Percentiles rank a stretch among this genome's conserved stretches.
Evolutionary conservation across 1,140 invertebrate genomes (phyloP).

Genomic region (Battus philenor): DNA sequence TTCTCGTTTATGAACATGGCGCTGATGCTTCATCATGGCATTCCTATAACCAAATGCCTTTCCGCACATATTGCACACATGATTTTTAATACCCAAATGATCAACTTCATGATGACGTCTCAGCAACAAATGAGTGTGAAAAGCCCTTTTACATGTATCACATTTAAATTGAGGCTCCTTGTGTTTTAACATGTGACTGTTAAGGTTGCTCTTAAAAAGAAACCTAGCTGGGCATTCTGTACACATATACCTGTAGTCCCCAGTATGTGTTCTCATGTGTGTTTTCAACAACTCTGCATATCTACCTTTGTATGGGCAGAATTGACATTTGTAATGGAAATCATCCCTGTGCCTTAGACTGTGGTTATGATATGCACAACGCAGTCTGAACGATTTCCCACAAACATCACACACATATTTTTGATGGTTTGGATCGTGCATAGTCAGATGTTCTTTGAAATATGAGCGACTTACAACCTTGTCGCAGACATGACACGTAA

Average conservation of each 20-base stretch:
- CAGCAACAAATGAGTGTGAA: conserved; percentile 50
- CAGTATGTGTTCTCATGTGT: conserved; percentile 72
- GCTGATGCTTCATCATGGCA: conserved; percentile 73
- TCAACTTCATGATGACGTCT: conserved; percentile 62
- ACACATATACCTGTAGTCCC: conserved; percentile 73
- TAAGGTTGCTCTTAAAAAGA: conserved; percentile 73
- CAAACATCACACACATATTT: conserved; percentile 65
- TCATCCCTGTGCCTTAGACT: conserved; percentile 54
- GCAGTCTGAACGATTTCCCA: conserved; percentile 59
- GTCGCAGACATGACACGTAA: conserved; percentile 54
- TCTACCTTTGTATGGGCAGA: conserved; percentile 59
- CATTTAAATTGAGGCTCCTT: conserved; percentile 58
- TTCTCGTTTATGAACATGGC: conserved; percentile 69
- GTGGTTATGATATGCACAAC: conserved; percentile 59
- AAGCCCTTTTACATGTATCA: conserved; percentile 53
- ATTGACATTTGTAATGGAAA: conserved; percentile 56
- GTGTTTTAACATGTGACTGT: conserved; percentile 66
- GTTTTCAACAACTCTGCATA: conserved; percentile 59
- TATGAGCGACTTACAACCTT: conserved; percentile 54
- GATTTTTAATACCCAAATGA: conserved; percentile 72
- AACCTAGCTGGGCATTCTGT: conserved; percentile 73
- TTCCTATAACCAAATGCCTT: conserved; percentile 74
- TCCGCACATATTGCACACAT: conserved; percentile 72
- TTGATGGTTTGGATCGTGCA: conserved; percentile 55
- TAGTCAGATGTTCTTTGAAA: conserved; percentile 55